Percentiles rank a stretch among this genome's conserved stretches.
These are phyloP conservation scores for Polydrusus cervinus DNA, from an alignment of 2,888 invertebrate genomes.

Conservation along the genomic window DNA sequence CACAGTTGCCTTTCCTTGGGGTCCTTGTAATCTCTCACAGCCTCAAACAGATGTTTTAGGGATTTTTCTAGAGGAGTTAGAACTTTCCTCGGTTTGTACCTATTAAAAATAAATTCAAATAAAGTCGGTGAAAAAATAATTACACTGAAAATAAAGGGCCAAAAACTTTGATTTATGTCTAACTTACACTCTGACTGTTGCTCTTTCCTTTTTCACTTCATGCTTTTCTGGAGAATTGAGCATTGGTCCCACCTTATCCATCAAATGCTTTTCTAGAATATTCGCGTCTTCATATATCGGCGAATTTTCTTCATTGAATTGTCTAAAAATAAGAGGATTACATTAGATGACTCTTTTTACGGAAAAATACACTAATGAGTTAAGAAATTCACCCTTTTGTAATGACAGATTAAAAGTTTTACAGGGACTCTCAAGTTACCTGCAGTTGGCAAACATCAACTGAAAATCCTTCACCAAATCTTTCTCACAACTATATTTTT, in stretches of 20 bases:
- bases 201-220: slow-evolving; percentile 70
- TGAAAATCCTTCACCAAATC: slow-evolving; percentile 90
- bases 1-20: slow-evolving; percentile 92
- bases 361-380: no score
- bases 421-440: slow-evolving; percentile 65
- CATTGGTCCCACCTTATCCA: slow-evolving; percentile 86
- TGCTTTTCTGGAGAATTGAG: slow-evolving; percentile 68
- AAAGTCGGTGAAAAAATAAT: no score
- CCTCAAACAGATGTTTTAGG: slow-evolving; percentile 89
- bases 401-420: background rate
- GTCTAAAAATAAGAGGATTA: slow-evolving; percentile 64
- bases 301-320: slow-evolving; percentile 97
- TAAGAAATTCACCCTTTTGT: no score
- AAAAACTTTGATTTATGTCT: background rate
- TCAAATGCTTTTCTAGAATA: slow-evolving; percentile 87
- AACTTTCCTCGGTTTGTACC: slow-evolving; percentile 70
- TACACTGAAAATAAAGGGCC: no score
- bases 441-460: slow-evolving; percentile 98
- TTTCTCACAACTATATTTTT: slow-evolving; percentile 87
- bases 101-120: slow-evolving; percentile 58
- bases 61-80: slow-evolving; percentile 82
- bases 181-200: slow-evolving; percentile 67
- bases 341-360: no score
- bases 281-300: slow-evolving; percentile 96
- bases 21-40: slow-evolving; percentile 91